These are phyloP conservation scores for Chrysotoxum bicinctum DNA, from an alignment of 2,888 invertebrate species.

Conservation along the genomic window DNA sequence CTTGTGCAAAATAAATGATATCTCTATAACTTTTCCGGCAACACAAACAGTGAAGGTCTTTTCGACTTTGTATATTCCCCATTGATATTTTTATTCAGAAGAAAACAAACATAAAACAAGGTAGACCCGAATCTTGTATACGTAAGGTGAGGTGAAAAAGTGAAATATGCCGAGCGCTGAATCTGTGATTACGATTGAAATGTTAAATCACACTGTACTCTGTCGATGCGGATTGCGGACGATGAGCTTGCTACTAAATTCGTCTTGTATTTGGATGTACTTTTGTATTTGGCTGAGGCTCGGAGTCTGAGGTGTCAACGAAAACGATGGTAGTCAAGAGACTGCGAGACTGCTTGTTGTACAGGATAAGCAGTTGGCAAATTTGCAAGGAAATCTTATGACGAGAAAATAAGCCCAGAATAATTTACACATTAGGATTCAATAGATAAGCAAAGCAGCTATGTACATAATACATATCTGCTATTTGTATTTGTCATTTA, in stretches of 20 bases:
- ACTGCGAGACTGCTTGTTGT: not conserved
- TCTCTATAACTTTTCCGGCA: conserved; percentile 8
- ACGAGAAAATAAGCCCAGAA: not conserved
- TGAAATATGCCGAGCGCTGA: not conserved
- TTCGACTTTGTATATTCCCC: not conserved
- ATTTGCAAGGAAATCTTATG: not conserved
- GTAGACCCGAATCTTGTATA: not conserved
- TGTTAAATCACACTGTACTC: not conserved
- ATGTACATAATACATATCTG: not conserved
- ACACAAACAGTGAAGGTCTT: conserved; percentile 18
- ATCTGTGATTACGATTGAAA: not conserved
- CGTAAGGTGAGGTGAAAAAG: not conserved
- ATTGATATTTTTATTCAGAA: not conserved
- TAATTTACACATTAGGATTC: not conserved
- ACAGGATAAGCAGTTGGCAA: not conserved
- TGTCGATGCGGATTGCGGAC: not conserved
- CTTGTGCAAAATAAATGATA: not conserved
- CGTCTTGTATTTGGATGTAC: not conserved
- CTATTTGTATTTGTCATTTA: not conserved
- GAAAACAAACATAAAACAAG: not conserved
- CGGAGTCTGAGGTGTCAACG: not conserved
- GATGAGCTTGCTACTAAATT: no score
- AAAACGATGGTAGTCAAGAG: no score
- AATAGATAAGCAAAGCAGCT: not conserved
- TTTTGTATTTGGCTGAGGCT: no score